Evolutionary conservation across 2,888 invertebrate species (phyloP).

Genomic region (Gisinianus flammeolus): DNA sequence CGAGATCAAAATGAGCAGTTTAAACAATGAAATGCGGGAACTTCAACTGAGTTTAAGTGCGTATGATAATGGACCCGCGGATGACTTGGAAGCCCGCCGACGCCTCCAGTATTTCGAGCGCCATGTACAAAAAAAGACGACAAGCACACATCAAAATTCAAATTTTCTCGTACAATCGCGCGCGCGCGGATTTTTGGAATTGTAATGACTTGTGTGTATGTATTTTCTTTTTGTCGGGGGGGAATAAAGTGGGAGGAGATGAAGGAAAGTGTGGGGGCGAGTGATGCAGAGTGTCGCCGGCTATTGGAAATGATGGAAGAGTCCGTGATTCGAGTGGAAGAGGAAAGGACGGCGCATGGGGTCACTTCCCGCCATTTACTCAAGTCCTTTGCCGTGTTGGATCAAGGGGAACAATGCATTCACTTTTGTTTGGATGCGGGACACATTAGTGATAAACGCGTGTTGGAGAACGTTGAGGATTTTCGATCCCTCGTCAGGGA

Average conservation of each 20-base stretch:
- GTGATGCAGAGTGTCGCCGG: constrained; percentile 70
- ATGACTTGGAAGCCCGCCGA: constrained; percentile 21
- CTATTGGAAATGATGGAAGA: constrained; percentile 68
- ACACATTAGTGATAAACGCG: constrained; percentile 47
- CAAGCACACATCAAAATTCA: no score
- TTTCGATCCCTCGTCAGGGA: constrained; percentile 52
- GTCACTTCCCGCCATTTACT: constrained; percentile 58
- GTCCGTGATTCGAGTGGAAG: constrained; percentile 67
- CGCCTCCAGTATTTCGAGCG: constrained; percentile 16
- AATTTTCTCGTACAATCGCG: no score
- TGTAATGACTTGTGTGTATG: no score
- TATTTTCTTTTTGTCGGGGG: no score
- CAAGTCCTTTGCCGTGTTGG: constrained; percentile 49
- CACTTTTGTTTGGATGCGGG: constrained; percentile 53
- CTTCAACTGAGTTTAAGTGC: constrained; percentile 7
- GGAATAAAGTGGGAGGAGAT: constrained; percentile 45
- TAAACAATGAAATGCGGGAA: not conserved
- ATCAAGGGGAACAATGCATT: constrained; percentile 51
- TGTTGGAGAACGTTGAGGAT: constrained; percentile 53
- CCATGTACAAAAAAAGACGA: constrained; percentile 24
- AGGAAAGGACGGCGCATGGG: constrained; percentile 64
- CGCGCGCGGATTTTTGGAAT: no score
- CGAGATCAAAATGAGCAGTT: not conserved
- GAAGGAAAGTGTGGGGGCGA: constrained; percentile 61
- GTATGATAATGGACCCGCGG: constrained; percentile 1